Conservation (phyloP, 2,113 vertebrate species). For the Pangasianodon hypophthalmus region DNA sequence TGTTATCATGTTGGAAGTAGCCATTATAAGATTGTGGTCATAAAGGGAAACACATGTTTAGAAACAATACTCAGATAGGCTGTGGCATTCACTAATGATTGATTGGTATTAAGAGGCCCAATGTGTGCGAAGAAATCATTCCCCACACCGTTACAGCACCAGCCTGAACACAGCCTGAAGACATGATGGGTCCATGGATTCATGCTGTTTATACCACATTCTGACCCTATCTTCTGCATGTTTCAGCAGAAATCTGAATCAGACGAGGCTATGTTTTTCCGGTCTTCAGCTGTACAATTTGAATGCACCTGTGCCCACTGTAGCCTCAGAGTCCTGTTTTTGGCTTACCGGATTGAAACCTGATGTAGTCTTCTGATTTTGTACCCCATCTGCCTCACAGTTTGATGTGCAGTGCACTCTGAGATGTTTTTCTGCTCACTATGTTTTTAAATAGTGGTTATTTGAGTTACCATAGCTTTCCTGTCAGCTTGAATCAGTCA, state of each 20-base stretch:
- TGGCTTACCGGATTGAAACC: neutral
- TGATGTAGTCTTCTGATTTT: neutral
- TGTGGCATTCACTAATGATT: neutral
- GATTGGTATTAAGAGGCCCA: neutral
- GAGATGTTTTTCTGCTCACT: neutral
- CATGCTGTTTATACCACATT: neutral
- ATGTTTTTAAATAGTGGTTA: neutral
- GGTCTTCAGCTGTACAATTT: neutral
- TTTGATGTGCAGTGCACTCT: neutral
- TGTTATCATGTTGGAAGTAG: neutral
- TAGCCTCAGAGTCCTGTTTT: neutral
- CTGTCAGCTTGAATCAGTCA: neutral
- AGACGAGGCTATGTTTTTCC: neutral
- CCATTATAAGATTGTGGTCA: neutral
- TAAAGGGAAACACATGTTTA: neutral
- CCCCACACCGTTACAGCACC: neutral
- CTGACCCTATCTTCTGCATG: neutral
- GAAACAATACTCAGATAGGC: neutral
- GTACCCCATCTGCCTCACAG: neutral
- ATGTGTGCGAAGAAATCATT: neutral
- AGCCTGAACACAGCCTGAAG: neutral
- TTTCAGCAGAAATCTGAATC: neutral
- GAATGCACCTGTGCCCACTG: neutral
- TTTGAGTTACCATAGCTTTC: neutral
- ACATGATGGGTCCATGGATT: neutral